Conservation (phyloP, 2,113 vertebrate species). For the Siniperca chuatsi region DNA sequence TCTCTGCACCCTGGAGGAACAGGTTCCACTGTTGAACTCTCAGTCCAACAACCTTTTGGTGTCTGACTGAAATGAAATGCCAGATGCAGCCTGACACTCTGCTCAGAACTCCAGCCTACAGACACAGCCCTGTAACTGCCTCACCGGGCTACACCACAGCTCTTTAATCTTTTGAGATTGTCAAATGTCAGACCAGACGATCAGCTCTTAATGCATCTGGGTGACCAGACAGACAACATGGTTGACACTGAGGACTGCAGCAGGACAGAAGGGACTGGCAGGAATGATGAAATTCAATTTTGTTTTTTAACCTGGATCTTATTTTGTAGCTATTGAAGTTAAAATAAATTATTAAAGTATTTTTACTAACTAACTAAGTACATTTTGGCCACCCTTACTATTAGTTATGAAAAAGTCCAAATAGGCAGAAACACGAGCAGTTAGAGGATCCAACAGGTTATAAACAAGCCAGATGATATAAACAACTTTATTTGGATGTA, state of each 20-base stretch:
- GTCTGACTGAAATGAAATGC: constrained; percentile 57
- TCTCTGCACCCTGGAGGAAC: constrained; percentile 38
- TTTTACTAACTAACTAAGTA: not conserved
- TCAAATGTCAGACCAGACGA: constrained; percentile 24
- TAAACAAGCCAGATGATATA: not conserved
- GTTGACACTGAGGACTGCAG: not conserved
- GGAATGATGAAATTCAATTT: not conserved
- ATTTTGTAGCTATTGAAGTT: not conserved
- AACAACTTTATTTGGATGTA: no score
- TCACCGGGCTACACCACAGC: not conserved
- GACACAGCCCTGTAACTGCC: constrained; percentile 3
- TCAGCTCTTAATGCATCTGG: constrained; percentile 7
- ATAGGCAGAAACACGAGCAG: no score
- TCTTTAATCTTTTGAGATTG: constrained; percentile 37
- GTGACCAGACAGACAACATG: not conserved
- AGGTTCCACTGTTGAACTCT: constrained; percentile 28
- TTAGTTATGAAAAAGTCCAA: not conserved
- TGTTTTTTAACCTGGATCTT: not conserved
- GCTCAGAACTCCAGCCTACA: constrained; percentile 17
- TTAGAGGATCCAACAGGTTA: not conserved
- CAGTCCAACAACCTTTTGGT: constrained; percentile 32
- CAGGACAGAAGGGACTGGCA: not conserved
- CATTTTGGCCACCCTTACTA: not conserved
- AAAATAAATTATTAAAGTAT: not conserved
- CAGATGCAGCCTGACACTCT: constrained; percentile 16